Evolutionary conservation across 2,113 vertebrate species (phyloP).

Genomic region (Microcebus jonahi): DNA sequence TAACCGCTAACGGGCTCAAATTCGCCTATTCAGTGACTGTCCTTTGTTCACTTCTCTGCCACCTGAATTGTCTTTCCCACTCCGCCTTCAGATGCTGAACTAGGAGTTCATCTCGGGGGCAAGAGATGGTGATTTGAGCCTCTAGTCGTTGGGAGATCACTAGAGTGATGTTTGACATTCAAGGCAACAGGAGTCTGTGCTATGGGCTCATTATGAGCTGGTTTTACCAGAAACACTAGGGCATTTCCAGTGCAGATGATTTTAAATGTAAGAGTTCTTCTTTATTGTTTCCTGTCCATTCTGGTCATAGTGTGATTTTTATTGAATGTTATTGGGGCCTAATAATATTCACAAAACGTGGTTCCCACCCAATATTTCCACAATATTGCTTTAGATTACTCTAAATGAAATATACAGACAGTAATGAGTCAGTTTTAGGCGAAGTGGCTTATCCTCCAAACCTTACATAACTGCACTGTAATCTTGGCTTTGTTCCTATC

Average conservation of each 20-base stretch:
- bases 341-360: not conserved
- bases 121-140: not conserved
- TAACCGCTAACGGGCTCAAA: slow-evolving; percentile 5
- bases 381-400: not conserved
- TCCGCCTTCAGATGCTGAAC: not conserved
- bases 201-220: not conserved
- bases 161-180: not conserved
- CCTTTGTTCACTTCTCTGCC: slow-evolving; percentile 43
- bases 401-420: slow-evolving; percentile 15
- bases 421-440: slow-evolving; percentile 9
- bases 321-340: not conserved
- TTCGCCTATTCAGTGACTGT: not conserved
- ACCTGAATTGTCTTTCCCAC: not conserved
- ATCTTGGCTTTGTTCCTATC: slow-evolving; percentile 68
- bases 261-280: slow-evolving; percentile 13
- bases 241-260: not conserved
- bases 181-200: not conserved
- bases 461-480: slow-evolving; percentile 58
- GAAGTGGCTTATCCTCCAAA: not conserved
- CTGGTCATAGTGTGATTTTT: not conserved
- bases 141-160: slow-evolving; percentile 30
- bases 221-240: slow-evolving; percentile 10
- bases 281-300: not conserved
- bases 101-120: slow-evolving; percentile 41
- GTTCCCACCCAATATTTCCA: not conserved